Base-by-base conservation (phyloP, 2,113 vertebrate species). In the Sinocyclocheilus grahami region DNA sequence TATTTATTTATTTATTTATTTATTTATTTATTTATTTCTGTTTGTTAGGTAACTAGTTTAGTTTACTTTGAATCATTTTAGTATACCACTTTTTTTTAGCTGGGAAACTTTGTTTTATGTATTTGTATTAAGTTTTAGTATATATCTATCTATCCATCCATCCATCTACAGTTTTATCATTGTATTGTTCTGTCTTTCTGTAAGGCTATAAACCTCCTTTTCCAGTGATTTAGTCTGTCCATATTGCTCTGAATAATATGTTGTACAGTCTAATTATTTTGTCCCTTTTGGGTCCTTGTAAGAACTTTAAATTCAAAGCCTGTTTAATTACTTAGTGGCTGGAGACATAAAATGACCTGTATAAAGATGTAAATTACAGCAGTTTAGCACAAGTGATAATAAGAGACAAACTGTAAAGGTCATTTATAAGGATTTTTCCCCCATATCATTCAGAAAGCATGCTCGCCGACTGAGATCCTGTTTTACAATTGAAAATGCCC, bases 251-350 rank as follows among this genome's bases (percentile, higher is more conserved):
- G 46, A 51, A 24, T 76, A 76, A 76, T 76, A 42, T 24, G n/a
- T 1, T 76, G 24, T 60, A 22, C 22, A 60, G 22, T 60, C 20
- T 60, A 60, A 60, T 48, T 76, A 48, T 48, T 13, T 76, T 13
- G 22, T 48, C 74, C 74, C 42, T 76, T 24, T 76, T 76, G 13
- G 74, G 12, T 76, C 74, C 74, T 27, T 71, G 67, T 16, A 27
- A 27, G 12, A 24, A 51, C 42, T 42, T 76, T 76, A 16, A 51
- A 76, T 76, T 76, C 74, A 76, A 51, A 51, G 74, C 74, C 46
- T 48, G 72, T n/a, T 51, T 76, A 76, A 76, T 76, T 51, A 76
- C 39, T 51, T 51, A 24, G 74, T 51, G 74, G 42, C 74, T 48
- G n/a, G 46, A 16, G 11, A 51, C 37, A 76, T 51, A 24, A 76